A percentile compares a stretch with the other conserved stretches of the same genome.
These are phyloP conservation scores for Agonopterix heracliana DNA, from an alignment of 2,888 invertebrate genomes.

Conservation along the genomic window DNA sequence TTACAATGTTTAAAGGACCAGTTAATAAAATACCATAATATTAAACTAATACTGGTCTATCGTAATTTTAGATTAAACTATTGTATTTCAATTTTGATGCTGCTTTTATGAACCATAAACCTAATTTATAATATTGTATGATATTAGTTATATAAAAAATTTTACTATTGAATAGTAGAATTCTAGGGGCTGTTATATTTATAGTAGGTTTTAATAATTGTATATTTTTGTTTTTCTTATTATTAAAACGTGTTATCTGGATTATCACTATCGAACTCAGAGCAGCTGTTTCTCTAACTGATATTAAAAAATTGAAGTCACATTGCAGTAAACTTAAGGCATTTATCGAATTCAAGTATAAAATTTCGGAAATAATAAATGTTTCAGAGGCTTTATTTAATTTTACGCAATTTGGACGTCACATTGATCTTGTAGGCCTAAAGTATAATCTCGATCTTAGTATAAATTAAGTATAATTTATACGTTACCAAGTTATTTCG, in stretches of 20 bases:
- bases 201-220: slow-evolving; percentile 53
- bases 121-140: slow-evolving; percentile 49
- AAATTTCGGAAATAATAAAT: too few species aligned
- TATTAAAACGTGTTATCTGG: slow-evolving; percentile 20
- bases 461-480: slow-evolving; percentile 21
- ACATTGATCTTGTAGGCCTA: slow-evolving; percentile 49
- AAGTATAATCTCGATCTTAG: slow-evolving; percentile 52
- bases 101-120: slow-evolving; percentile 56
- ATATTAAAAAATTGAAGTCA: not conserved
- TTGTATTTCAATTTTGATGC: slow-evolving; percentile 45
- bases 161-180: slow-evolving; percentile 73
- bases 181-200: slow-evolving; percentile 71
- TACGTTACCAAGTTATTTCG: slow-evolving; percentile 56
- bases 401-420: slow-evolving; percentile 33
- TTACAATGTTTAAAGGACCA: slow-evolving; percentile 18
- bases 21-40: slow-evolving; percentile 19
- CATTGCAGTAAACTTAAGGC: too few species aligned
- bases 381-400: slow-evolving; percentile 11
- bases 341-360: too few species aligned
- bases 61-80: slow-evolving; percentile 11
- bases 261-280: slow-evolving; percentile 10
- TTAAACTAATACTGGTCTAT: slow-evolving; percentile 16
- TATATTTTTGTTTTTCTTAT: slow-evolving; percentile 61
- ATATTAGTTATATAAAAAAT: slow-evolving; percentile 49
- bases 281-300: slow-evolving; percentile 19